phyloP scores from a whole-genome alignment of 2,888 invertebrate species.

The Phoronis australis region DNA sequence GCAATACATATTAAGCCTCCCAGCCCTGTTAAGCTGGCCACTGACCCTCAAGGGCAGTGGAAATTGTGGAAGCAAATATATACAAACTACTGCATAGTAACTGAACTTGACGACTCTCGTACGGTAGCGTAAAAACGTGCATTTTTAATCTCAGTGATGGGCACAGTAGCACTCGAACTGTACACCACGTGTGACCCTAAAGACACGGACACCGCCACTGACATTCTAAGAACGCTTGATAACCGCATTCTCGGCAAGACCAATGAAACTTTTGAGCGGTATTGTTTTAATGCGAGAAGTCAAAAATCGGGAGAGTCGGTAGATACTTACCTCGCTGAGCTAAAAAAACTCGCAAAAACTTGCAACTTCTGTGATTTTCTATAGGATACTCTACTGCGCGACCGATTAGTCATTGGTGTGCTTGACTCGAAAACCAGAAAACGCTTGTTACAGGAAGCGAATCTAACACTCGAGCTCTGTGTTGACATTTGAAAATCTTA shows the following conservation, averaged over 20 bases:
- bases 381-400: slow-evolving; percentile 1
- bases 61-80: background rate
- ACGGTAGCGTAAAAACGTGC: background rate
- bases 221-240: background rate
- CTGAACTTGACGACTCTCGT: background rate
- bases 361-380: slow-evolving; percentile 5
- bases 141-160: background rate
- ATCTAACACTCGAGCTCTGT: background rate
- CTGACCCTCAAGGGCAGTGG: background rate
- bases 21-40: no score
- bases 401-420: slow-evolving; percentile 4
- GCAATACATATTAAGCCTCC: no score
- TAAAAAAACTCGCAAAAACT: slow-evolving; percentile 1
- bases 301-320: background rate
- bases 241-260: background rate
- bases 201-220: background rate
- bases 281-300: background rate
- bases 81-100: background rate
- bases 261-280: slow-evolving; percentile 1
- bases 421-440: background rate
- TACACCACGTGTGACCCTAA: background rate
- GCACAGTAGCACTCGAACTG: background rate
- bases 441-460: background rate
- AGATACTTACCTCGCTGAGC: background rate
- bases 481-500: slow-evolving; percentile 3